Evolutionary conservation across 2,113 vertebrate species (phyloP).

Genomic region (Lophius piscatorius): DNA sequence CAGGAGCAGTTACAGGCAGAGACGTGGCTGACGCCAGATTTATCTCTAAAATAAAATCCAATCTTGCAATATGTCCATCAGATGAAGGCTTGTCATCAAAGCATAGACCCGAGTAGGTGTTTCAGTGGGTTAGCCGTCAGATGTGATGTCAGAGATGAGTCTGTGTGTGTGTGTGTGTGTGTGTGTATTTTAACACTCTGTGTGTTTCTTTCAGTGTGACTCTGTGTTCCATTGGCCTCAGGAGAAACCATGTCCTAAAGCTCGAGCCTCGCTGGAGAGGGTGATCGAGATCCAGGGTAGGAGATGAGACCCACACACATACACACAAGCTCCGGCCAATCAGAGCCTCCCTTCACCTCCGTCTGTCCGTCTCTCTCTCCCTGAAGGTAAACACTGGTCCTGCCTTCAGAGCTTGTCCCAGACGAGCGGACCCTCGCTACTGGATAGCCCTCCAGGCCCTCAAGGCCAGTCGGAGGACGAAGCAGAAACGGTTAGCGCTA

Average conservation of each 20-base stretch:
- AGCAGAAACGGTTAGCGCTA: slow-evolving; percentile 72
- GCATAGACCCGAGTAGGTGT: too few species aligned
- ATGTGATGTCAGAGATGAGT: too few species aligned
- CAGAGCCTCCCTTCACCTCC: neutral
- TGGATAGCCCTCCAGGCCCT: slow-evolving; percentile 29
- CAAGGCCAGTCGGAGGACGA: slow-evolving; percentile 71
- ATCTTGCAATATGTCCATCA: too few species aligned
- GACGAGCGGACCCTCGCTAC: slow-evolving; percentile 49
- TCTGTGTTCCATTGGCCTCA: slow-evolving; percentile 66
- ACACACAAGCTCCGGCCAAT: neutral
- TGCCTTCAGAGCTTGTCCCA: slow-evolving; percentile 66
- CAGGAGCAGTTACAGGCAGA: too few species aligned
- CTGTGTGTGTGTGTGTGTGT: too few species aligned
- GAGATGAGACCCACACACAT: slow-evolving; percentile 3
- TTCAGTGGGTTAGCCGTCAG: too few species aligned
- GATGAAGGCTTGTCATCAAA: too few species aligned
- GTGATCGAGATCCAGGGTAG: slow-evolving; percentile 75
- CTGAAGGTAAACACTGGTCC: slow-evolving; percentile 71
- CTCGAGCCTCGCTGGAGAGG: slow-evolving; percentile 67
- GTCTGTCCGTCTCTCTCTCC: neutral
- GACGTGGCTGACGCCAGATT: too few species aligned
- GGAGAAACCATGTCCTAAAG: slow-evolving; percentile 72
- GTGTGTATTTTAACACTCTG: too few species aligned
- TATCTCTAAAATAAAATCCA: too few species aligned
- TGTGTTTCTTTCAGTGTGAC: slow-evolving; percentile 50